Base-by-base conservation (phyloP, 2,113 vertebrate genomes). In the Thymallus thymallus region DNA sequence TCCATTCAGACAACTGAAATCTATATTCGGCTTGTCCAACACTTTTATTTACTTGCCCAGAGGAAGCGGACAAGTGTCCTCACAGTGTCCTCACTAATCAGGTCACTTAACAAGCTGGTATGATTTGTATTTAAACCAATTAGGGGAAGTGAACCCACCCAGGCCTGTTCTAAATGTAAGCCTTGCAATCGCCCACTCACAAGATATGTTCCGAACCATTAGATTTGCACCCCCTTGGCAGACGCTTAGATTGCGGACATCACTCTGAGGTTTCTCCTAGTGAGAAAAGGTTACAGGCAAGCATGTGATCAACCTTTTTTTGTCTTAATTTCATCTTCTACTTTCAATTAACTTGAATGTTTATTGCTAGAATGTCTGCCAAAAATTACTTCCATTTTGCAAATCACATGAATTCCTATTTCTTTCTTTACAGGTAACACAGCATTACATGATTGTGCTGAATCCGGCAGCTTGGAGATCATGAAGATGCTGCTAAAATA, bases 381-480 rank as follows among this genome's bases (percentile, higher is more conserved):
- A 51, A 51, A 41, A 13, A 18, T 13, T 5, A 51, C 3, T 20
- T n/a, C 30, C 29, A 20, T 18, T 66, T 30, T 7, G 30, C 29
- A 6, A 14, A 41, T 20, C 30, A 30, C 18, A 13, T 24, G 22
- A 14, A 63, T 14, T 63, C 7, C 3, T n/a, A 1, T 41, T 76
- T 78, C 3, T 74, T 82, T 77, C 10, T 87, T 83, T 65, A 29
- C 78, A 99, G 98, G 98, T 82, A 99, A 99, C 85, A 99, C 97
- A 0, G 98, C 98, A 0, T 91, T 99, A 78, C 97, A 99, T 73
- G 98, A 99, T 82, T 99, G 98, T 73, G 98, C 98, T 0, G 98
- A 99, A 87, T 99, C 98, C n/a, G 98, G 98, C 79, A 99, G 98
- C 85, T 76, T 99, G 82, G 98, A 99, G 85, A 99, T 99, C 79